phyloP scores from a whole-genome alignment of 2,888 invertebrate genomes.

The Podotricha telesiphe region DNA sequence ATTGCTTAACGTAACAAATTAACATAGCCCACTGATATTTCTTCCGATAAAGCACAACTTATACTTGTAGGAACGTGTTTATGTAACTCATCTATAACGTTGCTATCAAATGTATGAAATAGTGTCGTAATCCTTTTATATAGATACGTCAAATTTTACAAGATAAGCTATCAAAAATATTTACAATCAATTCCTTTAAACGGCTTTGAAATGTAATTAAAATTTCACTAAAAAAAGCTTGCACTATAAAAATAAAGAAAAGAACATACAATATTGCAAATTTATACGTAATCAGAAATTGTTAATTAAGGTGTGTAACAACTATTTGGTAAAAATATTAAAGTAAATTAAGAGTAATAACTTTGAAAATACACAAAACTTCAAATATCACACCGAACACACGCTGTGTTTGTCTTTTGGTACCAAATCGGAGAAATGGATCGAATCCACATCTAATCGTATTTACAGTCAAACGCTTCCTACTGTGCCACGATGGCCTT shows the following conservation, averaged over 20 bases:
- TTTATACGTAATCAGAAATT: background rate
- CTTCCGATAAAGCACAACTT: conserved; percentile 1
- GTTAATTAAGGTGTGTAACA: no score
- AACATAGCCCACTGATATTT: conserved; percentile 9
- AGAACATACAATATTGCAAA: no score
- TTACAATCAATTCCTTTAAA: no score
- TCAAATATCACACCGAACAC: background rate
- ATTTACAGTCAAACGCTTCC: no score
- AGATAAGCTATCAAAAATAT: background rate
- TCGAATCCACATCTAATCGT: no score
- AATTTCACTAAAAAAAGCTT: no score
- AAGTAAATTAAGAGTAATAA: background rate
- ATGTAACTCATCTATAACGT: background rate
- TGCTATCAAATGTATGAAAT: conserved; percentile 6
- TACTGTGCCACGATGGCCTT: no score
- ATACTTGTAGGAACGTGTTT: conserved; percentile 2
- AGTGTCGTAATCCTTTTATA: conserved; percentile 8
- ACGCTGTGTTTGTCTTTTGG: no score
- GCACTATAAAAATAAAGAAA: background rate
- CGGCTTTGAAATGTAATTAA: no score
- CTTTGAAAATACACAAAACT: background rate
- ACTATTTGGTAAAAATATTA: no score
- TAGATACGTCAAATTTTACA: background rate
- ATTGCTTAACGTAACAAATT: conserved; percentile 11
- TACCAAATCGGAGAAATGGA: no score